Evolutionary conservation across 2,888 invertebrate genomes (phyloP).

Genomic region (Clepsis dumicolana): DNA sequence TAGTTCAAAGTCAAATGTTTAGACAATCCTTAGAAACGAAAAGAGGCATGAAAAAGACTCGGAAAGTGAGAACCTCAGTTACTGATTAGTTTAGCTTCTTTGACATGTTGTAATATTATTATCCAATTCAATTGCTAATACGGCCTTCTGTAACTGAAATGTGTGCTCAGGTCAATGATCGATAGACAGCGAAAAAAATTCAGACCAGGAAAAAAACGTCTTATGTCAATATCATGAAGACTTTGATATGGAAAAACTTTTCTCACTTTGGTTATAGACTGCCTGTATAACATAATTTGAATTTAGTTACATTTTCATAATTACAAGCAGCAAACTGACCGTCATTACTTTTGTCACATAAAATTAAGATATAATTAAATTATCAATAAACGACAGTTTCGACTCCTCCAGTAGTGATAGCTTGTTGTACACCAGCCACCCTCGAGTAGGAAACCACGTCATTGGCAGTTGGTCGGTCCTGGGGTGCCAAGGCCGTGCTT

Average conservation of each 20-base stretch:
- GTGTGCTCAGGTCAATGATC: too few species aligned
- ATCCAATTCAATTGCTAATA: not conserved
- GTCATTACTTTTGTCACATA: not conserved
- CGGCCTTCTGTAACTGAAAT: not conserved
- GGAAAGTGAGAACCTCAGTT: not conserved
- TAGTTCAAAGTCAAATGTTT: too few species aligned
- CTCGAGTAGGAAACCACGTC: conserved; percentile 70
- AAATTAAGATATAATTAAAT: conserved; percentile 5
- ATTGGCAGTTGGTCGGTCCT: conserved; percentile 54
- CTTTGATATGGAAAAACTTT: too few species aligned
- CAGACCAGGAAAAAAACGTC: too few species aligned
- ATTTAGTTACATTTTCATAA: not conserved
- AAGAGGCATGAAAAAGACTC: not conserved
- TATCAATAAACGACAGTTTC: conserved; percentile 70
- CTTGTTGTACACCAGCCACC: conserved; percentile 74
- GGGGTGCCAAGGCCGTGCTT: conserved; percentile 53
- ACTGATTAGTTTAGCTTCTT: not conserved
- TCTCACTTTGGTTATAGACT: not conserved
- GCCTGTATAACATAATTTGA: not conserved
- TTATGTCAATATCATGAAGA: too few species aligned
- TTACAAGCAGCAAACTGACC: not conserved
- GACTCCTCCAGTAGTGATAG: conserved; percentile 69
- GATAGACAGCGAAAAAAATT: too few species aligned
- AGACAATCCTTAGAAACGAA: too few species aligned
- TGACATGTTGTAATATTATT: not conserved